Conservation (phyloP, 1,140 invertebrate species). For the Neotoxoptera formosana region DNA sequence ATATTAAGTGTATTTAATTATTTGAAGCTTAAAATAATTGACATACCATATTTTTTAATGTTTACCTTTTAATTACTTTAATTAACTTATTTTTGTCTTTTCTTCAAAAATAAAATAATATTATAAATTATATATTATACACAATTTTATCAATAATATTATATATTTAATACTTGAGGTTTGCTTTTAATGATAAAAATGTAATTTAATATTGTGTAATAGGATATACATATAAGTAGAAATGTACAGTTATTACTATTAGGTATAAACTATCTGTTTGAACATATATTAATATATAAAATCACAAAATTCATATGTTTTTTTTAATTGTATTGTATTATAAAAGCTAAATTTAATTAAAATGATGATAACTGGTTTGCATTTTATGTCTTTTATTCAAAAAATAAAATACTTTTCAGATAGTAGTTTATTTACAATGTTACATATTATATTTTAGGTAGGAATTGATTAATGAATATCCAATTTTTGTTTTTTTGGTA, state of each 20-base stretch:
- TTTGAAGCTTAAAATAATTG: background rate
- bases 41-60: background rate
- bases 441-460: slow-evolving; percentile 48
- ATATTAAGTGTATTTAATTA: background rate
- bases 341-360: background rate
- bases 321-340: background rate
- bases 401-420: background rate
- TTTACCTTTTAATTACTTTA: background rate
- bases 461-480: slow-evolving; percentile 64
- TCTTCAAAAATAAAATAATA: background rate
- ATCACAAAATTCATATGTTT: background rate
- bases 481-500: slow-evolving; percentile 78
- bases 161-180: background rate
- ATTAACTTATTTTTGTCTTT: background rate
- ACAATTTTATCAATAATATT: background rate
- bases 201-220: background rate
- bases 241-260: slow-evolving; percentile 27
- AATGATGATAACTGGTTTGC: background rate
- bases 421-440: background rate
- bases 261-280: background rate
- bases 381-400: background rate
- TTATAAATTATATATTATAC: background rate
- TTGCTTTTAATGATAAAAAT: slow-evolving; percentile 24
- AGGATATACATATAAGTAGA: background rate
- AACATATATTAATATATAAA: background rate